These are phyloP conservation scores for Anodontia alba DNA, from an alignment of 2,888 invertebrate species.

Conservation along the genomic window DNA sequence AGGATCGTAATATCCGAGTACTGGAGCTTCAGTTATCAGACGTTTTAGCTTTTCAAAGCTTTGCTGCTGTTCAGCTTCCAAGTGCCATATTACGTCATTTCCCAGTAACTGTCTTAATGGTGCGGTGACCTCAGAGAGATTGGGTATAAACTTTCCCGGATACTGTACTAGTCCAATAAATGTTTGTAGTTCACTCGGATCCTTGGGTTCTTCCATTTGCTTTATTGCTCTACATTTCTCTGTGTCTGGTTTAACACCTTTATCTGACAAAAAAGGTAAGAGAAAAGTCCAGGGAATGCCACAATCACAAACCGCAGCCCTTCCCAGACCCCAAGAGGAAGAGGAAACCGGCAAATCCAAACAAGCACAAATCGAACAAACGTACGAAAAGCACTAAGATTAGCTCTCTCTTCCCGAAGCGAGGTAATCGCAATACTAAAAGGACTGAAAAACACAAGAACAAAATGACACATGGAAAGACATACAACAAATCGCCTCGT, in stretches of 20 bases:
- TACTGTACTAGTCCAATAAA: conserved; percentile 45
- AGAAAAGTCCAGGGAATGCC: too few relatives aligned
- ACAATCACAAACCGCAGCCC: too few relatives aligned
- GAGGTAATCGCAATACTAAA: too few relatives aligned
- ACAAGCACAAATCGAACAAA: too few relatives aligned
- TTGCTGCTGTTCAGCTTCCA: conserved; percentile 12
- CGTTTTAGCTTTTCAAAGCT: conserved; percentile 57
- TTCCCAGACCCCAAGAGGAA: too few relatives aligned
- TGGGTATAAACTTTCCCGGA: conserved; percentile 45
- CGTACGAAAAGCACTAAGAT: too few relatives aligned
- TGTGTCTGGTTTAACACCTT: conserved; percentile 36
- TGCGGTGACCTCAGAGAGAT: conserved; percentile 38
- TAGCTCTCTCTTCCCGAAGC: too few relatives aligned
- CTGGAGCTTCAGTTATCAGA: conserved; percentile 42
- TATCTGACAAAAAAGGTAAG: too few relatives aligned
- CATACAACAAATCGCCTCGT: too few relatives aligned
- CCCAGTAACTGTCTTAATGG: conserved; percentile 32
- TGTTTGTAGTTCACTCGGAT: conserved; percentile 36
- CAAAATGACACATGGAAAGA: too few relatives aligned
- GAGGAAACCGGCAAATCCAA: too few relatives aligned
- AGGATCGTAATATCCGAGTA: conserved; percentile 50
- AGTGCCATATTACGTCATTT: conserved; percentile 18
- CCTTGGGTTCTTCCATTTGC: conserved; percentile 26
- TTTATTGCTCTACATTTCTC: conserved; percentile 43
- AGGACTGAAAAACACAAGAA: too few relatives aligned